Base-by-base conservation (phyloP, 1,140 invertebrate species). In the Bombus waltoni region DNA sequence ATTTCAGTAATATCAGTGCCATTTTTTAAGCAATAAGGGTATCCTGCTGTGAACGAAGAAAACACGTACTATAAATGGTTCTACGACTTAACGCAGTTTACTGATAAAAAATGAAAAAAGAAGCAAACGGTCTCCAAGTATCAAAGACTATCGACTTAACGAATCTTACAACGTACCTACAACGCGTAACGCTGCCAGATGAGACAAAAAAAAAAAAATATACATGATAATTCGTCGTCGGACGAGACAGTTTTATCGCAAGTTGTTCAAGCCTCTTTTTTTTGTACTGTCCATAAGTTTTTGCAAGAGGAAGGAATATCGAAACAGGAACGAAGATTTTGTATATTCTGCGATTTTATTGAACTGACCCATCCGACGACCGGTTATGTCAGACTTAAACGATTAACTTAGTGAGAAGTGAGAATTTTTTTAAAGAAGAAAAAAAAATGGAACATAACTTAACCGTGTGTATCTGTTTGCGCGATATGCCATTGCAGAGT, bases 21-120 rank as follows among this genome's bases (percentile, higher is more conserved):
- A 95, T 95, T 94, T 93, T 92, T 93, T 94, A 93, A 95, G 94
- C 94, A 94, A 94, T 95, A 95, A 94, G 91, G 78, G 90, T 91
- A 90, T 90, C 85, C 81, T 88, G 92, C 90, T 90, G 81, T 87
- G 87, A 92, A 86, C 89, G 83, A 80, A 77, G 81, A 81, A 57
- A 53, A 83, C 88, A 84, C 74, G 66, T 87, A 90, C 74, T 77
- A 80, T 81, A 72, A 87, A 86, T 59, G 81, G 70, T 87, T 89
- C 82, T 88, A 83, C 85, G 83, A 89, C 70, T 89, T 88, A 83
- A 78, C 75, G 73, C 72, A 78, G 85, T 88, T 87, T 88, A 68
- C 71, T 78, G 68, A 75, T 81, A 62, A 62, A 62, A 62, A 62
- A 59, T 6, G 11, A n/a, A n/a, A 42, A 76, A 25, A 77, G 42